A percentile compares a stretch with the other conserved stretches of the same genome.
phyloP scores from a whole-genome alignment of 2,113 vertebrate genomes.

The Antigone vipio region DNA sequence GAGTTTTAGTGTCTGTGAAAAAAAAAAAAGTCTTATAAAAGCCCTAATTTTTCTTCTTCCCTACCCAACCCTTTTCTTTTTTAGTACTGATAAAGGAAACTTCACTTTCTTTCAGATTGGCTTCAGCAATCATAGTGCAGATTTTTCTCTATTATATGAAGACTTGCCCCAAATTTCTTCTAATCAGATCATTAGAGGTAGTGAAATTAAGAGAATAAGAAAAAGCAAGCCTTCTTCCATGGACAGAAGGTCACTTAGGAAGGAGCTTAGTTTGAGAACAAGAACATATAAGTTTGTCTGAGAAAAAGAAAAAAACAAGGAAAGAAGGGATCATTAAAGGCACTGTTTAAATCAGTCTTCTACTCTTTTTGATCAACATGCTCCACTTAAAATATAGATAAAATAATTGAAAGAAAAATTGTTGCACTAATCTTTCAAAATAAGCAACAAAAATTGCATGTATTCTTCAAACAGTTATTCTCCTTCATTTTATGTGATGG shows the following conservation, averaged over 20 bases:
- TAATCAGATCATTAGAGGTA: neutral
- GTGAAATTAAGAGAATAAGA: neutral
- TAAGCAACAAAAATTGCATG: neutral
- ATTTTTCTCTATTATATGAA: neutral
- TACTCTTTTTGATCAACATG: neutral
- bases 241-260: neutral
- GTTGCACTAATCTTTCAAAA: neutral
- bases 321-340: neutral
- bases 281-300: neutral
- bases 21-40: neutral
- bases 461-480: neutral
- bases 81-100: neutral
- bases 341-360: neutral
- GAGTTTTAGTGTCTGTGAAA: neutral
- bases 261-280: neutral
- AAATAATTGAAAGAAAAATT: neutral
- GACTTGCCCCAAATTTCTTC: neutral
- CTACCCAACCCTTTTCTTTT: neutral
- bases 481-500: neutral
- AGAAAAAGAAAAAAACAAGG: neutral
- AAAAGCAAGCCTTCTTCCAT: neutral
- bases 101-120: neutral
- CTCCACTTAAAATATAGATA: neutral
- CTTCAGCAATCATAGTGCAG: neutral
- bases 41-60: neutral